These are phyloP conservation scores for Ischnus inquisitorius DNA, from an alignment of 2,888 invertebrate genomes.

Conservation along the genomic window DNA sequence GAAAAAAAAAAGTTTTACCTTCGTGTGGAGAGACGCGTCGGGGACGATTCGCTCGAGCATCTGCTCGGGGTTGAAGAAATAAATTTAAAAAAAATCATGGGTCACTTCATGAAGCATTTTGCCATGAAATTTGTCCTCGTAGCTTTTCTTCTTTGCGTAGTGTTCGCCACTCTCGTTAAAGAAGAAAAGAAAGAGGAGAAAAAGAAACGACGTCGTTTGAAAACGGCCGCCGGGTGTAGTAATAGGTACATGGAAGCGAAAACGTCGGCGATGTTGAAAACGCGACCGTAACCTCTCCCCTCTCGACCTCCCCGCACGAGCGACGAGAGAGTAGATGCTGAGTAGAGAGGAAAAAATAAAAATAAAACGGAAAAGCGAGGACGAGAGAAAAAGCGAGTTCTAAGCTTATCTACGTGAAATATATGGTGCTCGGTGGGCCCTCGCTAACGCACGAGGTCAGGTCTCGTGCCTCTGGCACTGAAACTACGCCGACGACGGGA, in stretches of 20 bases:
- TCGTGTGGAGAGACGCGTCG: neutral
- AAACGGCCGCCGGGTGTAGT: slow-evolving; percentile 58
- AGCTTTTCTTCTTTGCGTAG: slow-evolving; percentile 27
- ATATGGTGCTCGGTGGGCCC: slow-evolving; percentile 50
- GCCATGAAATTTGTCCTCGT: slow-evolving; percentile 60
- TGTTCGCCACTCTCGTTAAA: slow-evolving; percentile 22
- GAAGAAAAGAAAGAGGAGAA: slow-evolving; percentile 26
- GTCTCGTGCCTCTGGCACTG: slow-evolving; percentile 56
- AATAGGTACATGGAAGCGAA: slow-evolving; percentile 54
- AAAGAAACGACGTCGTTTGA: slow-evolving; percentile 42
- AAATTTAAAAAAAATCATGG: slow-evolving; percentile 29
- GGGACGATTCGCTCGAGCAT: neutral
- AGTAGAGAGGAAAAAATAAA: slow-evolving; percentile 63
- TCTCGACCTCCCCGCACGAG: slow-evolving; percentile 42
- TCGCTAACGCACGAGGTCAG: slow-evolving; percentile 57
- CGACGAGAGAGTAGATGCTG: slow-evolving; percentile 50
- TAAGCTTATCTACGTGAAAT: slow-evolving; percentile 73
- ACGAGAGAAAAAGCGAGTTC: slow-evolving; percentile 51
- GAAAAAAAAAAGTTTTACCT: neutral
- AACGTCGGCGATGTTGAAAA: slow-evolving; percentile 61
- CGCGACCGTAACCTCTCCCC: slow-evolving; percentile 44
- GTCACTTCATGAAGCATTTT: slow-evolving; percentile 45
- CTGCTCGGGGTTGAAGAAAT: neutral
- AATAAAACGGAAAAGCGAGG: slow-evolving; percentile 43
- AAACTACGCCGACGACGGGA: slow-evolving; percentile 64